Conservation (phyloP, 2,113 vertebrate species). For the Synodontis membranacea region DNA sequence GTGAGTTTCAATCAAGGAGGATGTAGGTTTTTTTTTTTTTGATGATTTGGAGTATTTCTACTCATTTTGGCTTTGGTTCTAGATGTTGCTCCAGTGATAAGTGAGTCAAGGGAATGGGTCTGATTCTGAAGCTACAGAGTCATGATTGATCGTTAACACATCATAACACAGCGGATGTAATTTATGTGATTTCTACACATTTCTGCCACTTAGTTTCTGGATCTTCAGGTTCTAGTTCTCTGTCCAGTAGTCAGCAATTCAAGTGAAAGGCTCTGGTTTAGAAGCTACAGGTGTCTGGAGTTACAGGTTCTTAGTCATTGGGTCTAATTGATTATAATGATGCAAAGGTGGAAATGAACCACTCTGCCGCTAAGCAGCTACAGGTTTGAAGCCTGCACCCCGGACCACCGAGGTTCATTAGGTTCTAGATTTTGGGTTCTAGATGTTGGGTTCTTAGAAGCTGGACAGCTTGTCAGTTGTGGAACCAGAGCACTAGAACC, state of each 20-base stretch:
- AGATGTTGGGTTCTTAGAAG: neutral
- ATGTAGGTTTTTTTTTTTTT: neutral
- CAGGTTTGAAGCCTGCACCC: conserved; percentile 99
- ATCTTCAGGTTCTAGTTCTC: neutral
- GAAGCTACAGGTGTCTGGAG: neutral
- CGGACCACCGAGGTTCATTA: conserved; percentile 89
- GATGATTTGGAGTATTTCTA: neutral
- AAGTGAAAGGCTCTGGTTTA: neutral
- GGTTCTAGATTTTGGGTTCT: neutral
- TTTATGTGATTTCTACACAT: neutral
- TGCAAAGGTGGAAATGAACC: conserved; percentile 99
- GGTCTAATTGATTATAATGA: neutral
- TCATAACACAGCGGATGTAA: neutral
- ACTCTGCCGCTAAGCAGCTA: conserved; percentile 99
- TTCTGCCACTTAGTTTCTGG: neutral
- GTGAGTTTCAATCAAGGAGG: neutral
- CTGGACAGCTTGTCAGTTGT: neutral
- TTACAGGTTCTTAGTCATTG: neutral
- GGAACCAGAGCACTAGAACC: too few relatives aligned
- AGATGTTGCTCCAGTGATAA: neutral
- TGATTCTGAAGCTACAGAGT: neutral
- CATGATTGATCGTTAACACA: too few relatives aligned
- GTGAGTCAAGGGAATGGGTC: neutral
- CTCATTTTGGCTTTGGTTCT: neutral
- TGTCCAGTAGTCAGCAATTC: neutral